These are phyloP conservation scores for Dissostichus mawsoni DNA, from an alignment of 2,113 vertebrate species.

Conservation along the genomic window DNA sequence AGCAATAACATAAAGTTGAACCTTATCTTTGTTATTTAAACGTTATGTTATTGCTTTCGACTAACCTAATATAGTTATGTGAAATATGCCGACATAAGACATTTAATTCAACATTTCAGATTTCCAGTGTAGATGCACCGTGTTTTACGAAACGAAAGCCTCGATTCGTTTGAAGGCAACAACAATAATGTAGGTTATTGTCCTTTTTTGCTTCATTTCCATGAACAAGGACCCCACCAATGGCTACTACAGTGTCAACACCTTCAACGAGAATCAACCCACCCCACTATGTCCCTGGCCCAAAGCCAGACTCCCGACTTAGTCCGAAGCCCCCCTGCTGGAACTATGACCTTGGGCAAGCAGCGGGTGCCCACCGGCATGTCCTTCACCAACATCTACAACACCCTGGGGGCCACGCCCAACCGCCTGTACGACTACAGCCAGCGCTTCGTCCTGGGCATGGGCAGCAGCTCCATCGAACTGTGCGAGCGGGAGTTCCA, in stretches of 20 bases:
- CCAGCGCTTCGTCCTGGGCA: conserved; percentile 96
- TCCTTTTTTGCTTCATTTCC: background rate
- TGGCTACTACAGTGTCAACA: conserved; percentile 16
- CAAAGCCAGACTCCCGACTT: background rate
- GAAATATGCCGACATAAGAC: too few species aligned
- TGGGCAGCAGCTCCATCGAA: conserved; percentile 99
- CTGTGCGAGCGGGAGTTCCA: conserved; percentile 98
- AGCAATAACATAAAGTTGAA: too few species aligned
- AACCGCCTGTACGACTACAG: conserved; percentile 98
- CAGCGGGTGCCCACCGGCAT: conserved; percentile 97
- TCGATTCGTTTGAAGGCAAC: background rate
- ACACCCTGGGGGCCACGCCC: conserved; percentile 92
- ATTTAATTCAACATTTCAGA: too few species aligned
- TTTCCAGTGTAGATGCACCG: too few species aligned
- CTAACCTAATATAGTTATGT: too few species aligned
- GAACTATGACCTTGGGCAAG: conserved; percentile 77
- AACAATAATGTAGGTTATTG: too few species aligned
- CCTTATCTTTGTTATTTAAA: too few species aligned
- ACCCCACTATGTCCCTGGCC: conserved; percentile 3
- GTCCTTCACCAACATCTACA: conserved; percentile 99
- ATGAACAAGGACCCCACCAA: conserved; percentile 13
- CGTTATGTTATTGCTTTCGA: too few species aligned
- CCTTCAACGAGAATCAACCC: background rate
- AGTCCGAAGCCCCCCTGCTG: background rate
- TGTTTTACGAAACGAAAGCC: background rate